Base-by-base conservation (phyloP, 2,888 invertebrate genomes). In the Tigriopus californicus region DNA sequence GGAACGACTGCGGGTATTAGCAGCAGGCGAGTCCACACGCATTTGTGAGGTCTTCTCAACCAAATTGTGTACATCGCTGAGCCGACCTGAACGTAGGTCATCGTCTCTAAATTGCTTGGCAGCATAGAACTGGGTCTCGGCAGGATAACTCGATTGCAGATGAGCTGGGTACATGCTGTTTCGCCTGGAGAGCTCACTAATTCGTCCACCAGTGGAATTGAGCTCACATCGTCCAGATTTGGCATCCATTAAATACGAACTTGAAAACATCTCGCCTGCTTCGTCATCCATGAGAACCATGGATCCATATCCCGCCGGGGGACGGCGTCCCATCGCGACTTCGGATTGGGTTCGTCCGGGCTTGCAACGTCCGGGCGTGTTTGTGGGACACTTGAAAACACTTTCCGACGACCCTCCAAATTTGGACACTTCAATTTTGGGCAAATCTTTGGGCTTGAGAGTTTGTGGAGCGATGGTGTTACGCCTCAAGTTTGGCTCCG, bases 141-240 rank as follows among this genome's bases (percentile, higher is more conserved):
- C 83, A 0, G 87, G 83, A 71, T 89, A 89, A 0, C 84, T 81
- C 64, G 85, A 85, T 73, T 83, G 83, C 60, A 89, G 73, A 68
- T 89, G 88, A 2, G 85, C 84, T n/a, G 81, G 83, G 62, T 83
- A 80, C 64, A 87, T 72, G 0, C 88, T 85, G 71, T 89, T 89
- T 49, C 89, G 75, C 71, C 80, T 79, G 64, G 82, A 80, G 46
- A 89, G 73, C 69, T 85, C 83, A 0, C 82, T 81, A 40, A 83
- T 70, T 53, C 78, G 70, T 18, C 62, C 58, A 8, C 15, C n/a
- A 5, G 33, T 33, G 6, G 42, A 6, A 40, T 48, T 25, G 24
- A 58, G 49, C 24, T 33, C 20, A 40, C 58, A 58, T 6, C 13
- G n/a, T 6, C 58, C 58, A 11, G 48, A 48, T 40, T 58, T 58